A percentile compares a stretch with the other conserved stretches of the same genome.
Conservation (phyloP, 2,797 vertebrate species). For the Cyprinella venusta region DNA sequence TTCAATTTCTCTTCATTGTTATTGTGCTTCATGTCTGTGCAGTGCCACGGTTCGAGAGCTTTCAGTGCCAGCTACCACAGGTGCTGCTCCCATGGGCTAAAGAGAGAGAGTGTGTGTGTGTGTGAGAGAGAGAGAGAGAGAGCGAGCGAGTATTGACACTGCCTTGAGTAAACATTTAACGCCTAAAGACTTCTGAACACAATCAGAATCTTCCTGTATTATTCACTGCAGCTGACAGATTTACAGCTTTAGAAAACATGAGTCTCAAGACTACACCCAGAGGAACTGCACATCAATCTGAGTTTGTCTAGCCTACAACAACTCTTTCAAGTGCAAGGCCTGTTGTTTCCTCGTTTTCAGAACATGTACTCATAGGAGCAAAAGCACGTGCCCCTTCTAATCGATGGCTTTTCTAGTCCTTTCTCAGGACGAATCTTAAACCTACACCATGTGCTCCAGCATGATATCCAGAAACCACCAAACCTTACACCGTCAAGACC, state of each 20-base stretch:
- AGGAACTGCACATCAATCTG: slow-evolving; percentile 25
- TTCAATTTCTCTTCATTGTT: slow-evolving; percentile 70
- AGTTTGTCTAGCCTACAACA: slow-evolving; percentile 9
- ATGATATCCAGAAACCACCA: too few relatives aligned
- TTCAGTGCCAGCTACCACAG: slow-evolving; percentile 56
- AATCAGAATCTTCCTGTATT: slow-evolving; percentile 26
- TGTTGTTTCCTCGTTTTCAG: not conserved
- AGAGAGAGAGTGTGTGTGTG: not conserved
- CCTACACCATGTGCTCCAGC: too few relatives aligned
- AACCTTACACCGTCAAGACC: too few relatives aligned
- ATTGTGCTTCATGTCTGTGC: slow-evolving; percentile 61
- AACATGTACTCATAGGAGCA: not conserved
- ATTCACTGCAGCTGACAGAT: slow-evolving; percentile 11
- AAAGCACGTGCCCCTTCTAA: too few relatives aligned
- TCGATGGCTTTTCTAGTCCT: too few relatives aligned
- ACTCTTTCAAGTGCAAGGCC: not conserved
- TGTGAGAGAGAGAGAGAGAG: not conserved
- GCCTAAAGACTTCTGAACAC: slow-evolving; percentile 25
- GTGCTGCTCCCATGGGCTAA: slow-evolving; percentile 51
- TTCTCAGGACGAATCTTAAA: too few relatives aligned
- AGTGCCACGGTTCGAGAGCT: slow-evolving; percentile 52
- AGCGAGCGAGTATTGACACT: slow-evolving; percentile 1
- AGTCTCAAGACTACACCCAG: slow-evolving; percentile 6
- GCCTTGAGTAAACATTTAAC: slow-evolving; percentile 37
- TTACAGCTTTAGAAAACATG: slow-evolving; percentile 15